A percentile compares a stretch with the other conserved stretches of the same genome.
Evolutionary conservation across 2,113 vertebrate species (phyloP).

Genomic region (Megaceryle torquata): DNA sequence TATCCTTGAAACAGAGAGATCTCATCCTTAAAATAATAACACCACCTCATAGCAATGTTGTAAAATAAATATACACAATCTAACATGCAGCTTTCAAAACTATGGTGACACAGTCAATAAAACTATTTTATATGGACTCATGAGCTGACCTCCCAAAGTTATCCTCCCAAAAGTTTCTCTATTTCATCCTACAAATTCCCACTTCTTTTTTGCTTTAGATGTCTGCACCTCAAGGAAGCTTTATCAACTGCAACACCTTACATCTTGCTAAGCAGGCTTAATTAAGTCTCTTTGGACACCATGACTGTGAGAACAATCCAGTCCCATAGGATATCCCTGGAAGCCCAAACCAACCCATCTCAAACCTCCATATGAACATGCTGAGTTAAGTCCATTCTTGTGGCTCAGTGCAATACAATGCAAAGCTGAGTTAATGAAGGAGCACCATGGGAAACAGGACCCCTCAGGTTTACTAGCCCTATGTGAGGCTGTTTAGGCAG

Average conservation of each 20-base stretch:
- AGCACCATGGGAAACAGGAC: background rate
- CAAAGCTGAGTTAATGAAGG: background rate
- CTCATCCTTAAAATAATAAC: background rate
- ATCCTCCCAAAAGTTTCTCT: background rate
- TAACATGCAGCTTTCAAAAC: background rate
- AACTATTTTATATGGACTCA: background rate
- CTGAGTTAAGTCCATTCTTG: background rate
- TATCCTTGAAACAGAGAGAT: background rate
- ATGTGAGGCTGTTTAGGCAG: background rate
- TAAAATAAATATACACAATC: background rate
- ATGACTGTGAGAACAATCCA: background rate
- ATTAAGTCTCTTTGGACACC: background rate
- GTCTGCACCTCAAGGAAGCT: background rate
- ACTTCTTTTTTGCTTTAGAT: background rate
- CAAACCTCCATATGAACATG: fast-evolving
- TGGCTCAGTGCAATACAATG: background rate
- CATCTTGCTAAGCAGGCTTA: background rate
- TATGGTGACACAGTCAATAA: background rate
- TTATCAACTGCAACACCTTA: background rate
- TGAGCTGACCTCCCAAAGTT: background rate
- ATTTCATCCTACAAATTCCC: background rate
- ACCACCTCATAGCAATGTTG: background rate
- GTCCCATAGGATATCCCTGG: background rate
- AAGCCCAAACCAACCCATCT: background rate
- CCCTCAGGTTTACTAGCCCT: background rate